A percentile compares a stretch with the other conserved stretches of the same genome.
These are phyloP conservation scores for Anas platyrhynchos DNA, from an alignment of 2,113 vertebrate species.

Conservation along the genomic window DNA sequence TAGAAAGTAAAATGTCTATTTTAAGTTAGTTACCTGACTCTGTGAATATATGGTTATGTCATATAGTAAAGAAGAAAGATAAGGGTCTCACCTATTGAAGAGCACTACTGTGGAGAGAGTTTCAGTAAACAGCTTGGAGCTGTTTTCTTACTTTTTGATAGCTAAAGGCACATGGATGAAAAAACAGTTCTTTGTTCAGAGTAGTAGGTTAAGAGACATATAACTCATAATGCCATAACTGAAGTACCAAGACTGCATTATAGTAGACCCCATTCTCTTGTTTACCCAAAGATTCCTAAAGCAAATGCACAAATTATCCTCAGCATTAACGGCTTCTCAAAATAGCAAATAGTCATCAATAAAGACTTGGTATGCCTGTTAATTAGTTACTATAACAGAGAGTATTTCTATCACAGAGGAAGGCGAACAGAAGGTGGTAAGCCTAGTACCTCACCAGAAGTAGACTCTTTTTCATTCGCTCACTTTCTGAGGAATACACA, in stretches of 20 bases:
- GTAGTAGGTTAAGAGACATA: neutral
- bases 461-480: neutral
- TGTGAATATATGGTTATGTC: neutral
- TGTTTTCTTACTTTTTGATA: neutral
- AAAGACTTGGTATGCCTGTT: neutral
- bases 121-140: neutral
- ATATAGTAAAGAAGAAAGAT: neutral
- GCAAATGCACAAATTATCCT: neutral
- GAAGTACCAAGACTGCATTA: neutral
- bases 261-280: neutral
- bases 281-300: neutral
- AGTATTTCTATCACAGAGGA: neutral
- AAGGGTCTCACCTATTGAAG: neutral
- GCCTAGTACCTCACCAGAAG: neutral
- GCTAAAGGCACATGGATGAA: neutral
- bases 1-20: neutral
- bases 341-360: neutral
- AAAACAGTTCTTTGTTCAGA: neutral
- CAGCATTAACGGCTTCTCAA: neutral
- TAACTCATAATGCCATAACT: neutral
- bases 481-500: conserved; percentile 24
- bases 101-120: neutral
- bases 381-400: neutral
- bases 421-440: neutral
- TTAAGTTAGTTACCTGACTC: neutral